Evolutionary conservation across 1,140 invertebrate genomes (phyloP).

Genomic region (Lordiphosa collinella): DNA sequence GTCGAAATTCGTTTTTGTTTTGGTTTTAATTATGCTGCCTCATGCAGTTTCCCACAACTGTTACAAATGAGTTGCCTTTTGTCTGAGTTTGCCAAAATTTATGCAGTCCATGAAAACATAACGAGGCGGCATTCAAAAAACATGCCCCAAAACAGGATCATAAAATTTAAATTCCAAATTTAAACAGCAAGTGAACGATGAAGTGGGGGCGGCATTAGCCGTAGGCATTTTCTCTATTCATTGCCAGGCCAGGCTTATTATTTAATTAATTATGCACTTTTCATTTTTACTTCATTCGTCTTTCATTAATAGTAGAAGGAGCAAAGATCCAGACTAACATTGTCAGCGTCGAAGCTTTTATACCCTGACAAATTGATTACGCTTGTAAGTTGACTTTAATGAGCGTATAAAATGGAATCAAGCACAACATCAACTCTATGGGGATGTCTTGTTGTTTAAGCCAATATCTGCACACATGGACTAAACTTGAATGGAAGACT

Average conservation of each 20-base stretch:
- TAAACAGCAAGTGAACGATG: neutral
- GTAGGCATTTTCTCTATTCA: constrained; percentile 6
- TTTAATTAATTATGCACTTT: constrained; percentile 13
- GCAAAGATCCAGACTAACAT: too few relatives aligned
- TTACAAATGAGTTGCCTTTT: constrained; percentile 12
- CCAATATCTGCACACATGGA: too few relatives aligned
- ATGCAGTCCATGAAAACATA: constrained; percentile 12
- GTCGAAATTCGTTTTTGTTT: constrained; percentile 4
- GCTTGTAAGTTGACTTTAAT: too few relatives aligned
- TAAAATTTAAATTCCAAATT: constrained; percentile 10
- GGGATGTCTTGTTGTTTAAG: too few relatives aligned
- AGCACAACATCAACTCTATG: too few relatives aligned
- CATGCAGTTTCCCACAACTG: constrained; percentile 4
- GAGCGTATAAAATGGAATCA: too few relatives aligned
- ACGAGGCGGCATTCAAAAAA: constrained; percentile 10
- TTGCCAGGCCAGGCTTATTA: constrained; percentile 9
- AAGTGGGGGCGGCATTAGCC: neutral
- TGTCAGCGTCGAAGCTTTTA: too few relatives aligned
- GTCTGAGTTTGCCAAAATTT: constrained; percentile 9
- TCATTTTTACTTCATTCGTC: neutral
- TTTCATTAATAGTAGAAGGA: constrained; percentile 2
- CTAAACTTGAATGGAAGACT: too few relatives aligned
- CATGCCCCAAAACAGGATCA: constrained; percentile 8
- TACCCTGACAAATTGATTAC: too few relatives aligned
- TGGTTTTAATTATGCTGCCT: constrained; percentile 8